Percentiles rank a stretch among this genome's conserved stretches.
These are phyloP conservation scores for Triplophysa bombifrons DNA, from an alignment of 2,797 vertebrate species.

Conservation along the genomic window DNA sequence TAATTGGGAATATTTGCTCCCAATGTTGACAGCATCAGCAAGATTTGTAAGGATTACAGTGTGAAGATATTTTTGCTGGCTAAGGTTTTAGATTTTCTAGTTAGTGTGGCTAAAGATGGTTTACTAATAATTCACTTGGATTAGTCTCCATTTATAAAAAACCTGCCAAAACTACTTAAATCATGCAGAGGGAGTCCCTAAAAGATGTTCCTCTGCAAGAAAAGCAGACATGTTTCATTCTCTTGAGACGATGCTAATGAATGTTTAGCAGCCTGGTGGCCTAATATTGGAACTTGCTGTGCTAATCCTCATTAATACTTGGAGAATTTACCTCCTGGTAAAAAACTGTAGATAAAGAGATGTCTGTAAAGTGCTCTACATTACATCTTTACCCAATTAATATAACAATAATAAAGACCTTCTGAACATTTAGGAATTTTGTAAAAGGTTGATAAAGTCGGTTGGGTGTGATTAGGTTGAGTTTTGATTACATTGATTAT, in stretches of 20 bases:
- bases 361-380: conserved; percentile 6
- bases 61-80: background rate
- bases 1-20: conserved; percentile 16
- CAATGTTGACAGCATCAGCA: conserved; percentile 32
- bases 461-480: conserved; percentile 1
- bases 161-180: conserved; percentile 5
- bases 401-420: conserved; percentile 5
- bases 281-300: conserved; percentile 5
- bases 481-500: background rate
- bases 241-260: conserved; percentile 42
- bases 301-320: conserved; percentile 23
- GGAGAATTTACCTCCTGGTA: conserved; percentile 29
- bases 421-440: conserved; percentile 2
- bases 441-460: conserved; percentile 1
- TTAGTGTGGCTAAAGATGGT: conserved; percentile 9
- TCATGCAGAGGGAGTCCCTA: conserved; percentile 20
- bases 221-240: conserved; percentile 26
- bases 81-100: conserved; percentile 7
- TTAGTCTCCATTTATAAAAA: background rate
- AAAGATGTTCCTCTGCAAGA: conserved; percentile 21
- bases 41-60: background rate
- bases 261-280: conserved; percentile 14
- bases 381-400: conserved; percentile 41
- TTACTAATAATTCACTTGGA: conserved; percentile 17
- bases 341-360: conserved; percentile 14